A percentile compares a stretch with the other conserved stretches of the same genome.
Conservation (phyloP, 2,797 vertebrate species). For the Gymnothorax reevesii region DNA sequence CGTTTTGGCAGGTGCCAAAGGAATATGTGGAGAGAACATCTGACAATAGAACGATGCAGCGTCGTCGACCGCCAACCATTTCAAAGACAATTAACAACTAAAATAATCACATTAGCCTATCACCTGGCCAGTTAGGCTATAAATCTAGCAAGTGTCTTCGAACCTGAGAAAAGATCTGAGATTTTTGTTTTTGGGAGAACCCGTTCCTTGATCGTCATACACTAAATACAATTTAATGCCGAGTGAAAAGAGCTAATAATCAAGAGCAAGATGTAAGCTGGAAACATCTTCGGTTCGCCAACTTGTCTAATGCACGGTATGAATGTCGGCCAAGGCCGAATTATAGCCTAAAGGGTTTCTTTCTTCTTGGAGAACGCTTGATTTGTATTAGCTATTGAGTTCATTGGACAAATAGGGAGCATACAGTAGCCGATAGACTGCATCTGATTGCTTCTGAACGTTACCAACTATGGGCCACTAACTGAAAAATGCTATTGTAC, state of each 20-base stretch:
- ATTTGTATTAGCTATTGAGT: neutral
- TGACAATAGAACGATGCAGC: slow-evolving; percentile 41
- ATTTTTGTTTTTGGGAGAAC: slow-evolving; percentile 8
- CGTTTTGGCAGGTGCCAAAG: slow-evolving; percentile 61
- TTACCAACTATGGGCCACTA: slow-evolving; percentile 20
- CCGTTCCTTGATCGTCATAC: neutral
- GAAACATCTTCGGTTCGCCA: slow-evolving; percentile 1
- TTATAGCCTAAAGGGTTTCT: slow-evolving; percentile 19
- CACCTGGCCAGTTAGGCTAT: slow-evolving; percentile 7
- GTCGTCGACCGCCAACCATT: slow-evolving; percentile 45
- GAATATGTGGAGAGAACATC: slow-evolving; percentile 59
- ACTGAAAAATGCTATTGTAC: neutral
- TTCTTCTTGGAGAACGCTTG: slow-evolving; percentile 12
- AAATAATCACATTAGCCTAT: slow-evolving; percentile 42
- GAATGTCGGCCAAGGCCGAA: neutral
- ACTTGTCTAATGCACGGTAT: neutral
- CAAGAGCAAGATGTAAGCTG: neutral
- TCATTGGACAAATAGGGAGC: neutral
- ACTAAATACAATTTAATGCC: slow-evolving; percentile 4
- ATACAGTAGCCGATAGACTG: slow-evolving; percentile 5
- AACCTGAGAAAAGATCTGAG: slow-evolving; percentile 20
- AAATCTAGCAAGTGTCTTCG: slow-evolving; percentile 21
- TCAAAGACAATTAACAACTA: slow-evolving; percentile 64
- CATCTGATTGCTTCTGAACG: slow-evolving; percentile 1
- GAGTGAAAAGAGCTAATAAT: neutral